phyloP scores from a whole-genome alignment of 2,797 vertebrate species.

The Sebastes matsubarae region DNA sequence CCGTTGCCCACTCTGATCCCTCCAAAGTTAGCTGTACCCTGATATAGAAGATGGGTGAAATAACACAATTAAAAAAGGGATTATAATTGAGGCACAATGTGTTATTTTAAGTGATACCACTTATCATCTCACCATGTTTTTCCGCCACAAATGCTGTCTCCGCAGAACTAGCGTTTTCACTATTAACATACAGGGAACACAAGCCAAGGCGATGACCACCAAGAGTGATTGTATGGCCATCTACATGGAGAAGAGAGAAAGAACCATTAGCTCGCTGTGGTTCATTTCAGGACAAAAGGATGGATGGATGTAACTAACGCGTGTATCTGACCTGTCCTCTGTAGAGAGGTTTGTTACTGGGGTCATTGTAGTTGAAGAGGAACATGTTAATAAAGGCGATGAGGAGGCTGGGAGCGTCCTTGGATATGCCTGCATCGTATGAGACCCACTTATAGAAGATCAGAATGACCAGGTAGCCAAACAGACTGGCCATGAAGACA shows the following conservation, averaged over 20 bases:
- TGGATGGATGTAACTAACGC: too few relatives aligned
- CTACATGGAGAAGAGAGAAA: conserved; percentile 66
- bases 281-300: background rate
- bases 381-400: conserved; percentile 99
- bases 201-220: conserved; percentile 90
- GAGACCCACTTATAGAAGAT: conserved; percentile 96
- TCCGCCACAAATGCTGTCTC: conserved; percentile 88
- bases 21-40: conserved; percentile 96
- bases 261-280: background rate
- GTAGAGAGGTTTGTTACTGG: conserved; percentile 86
- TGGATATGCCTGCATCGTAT: conserved; percentile 86
- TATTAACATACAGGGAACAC: conserved; percentile 94
- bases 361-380: conserved; percentile 91
- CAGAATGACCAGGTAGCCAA: conserved; percentile 94
- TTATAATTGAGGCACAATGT: background rate
- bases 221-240: conserved; percentile 89
- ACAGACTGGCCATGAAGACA: conserved; percentile 92
- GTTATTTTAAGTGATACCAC: background rate
- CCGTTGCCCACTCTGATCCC: conserved; percentile 97
- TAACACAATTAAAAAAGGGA: background rate
- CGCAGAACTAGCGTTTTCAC: conserved; percentile 93
- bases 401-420: conserved; percentile 92
- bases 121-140: conserved; percentile 84
- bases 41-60: background rate
- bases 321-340: conserved; percentile 88